phyloP scores from a whole-genome alignment of 2,888 invertebrate genomes.

The Psylliodes chrysocephalus region DNA sequence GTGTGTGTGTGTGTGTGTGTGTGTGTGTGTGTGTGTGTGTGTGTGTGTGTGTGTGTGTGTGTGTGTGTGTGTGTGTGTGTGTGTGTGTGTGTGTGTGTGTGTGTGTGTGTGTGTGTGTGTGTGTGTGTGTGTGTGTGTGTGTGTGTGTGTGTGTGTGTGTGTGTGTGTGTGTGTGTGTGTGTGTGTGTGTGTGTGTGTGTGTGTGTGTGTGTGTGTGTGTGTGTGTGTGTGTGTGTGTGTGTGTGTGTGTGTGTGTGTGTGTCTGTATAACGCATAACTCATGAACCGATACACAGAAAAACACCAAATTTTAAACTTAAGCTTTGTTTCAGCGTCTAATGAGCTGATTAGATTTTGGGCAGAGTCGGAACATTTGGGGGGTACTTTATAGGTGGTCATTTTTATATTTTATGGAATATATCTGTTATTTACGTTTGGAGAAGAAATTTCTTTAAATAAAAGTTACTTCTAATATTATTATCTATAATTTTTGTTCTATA shows the following conservation, averaged over 20 bases:
- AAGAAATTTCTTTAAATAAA: too few relatives aligned
- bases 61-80: not conserved
- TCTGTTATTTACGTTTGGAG: too few relatives aligned
- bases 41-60: not conserved
- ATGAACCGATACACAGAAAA: too few relatives aligned
- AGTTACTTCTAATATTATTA: too few relatives aligned
- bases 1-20: not conserved
- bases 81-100: not conserved
- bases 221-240: not conserved
- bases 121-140: not conserved
- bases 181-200: not conserved
- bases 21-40: not conserved
- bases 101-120: not conserved
- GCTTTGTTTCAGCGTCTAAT: too few relatives aligned
- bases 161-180: not conserved
- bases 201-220: not conserved
- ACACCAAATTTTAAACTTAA: too few relatives aligned
- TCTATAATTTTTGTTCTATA: too few relatives aligned
- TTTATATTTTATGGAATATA: too few relatives aligned
- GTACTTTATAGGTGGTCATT: too few relatives aligned
- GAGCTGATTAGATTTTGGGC: too few relatives aligned
- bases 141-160: not conserved
- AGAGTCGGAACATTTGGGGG: too few relatives aligned
- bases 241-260: slow-evolving; percentile 6
- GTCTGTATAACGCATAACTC: too few relatives aligned